phyloP scores from a whole-genome alignment of 2,888 invertebrate genomes.

The Tetragnatha montana region DNA sequence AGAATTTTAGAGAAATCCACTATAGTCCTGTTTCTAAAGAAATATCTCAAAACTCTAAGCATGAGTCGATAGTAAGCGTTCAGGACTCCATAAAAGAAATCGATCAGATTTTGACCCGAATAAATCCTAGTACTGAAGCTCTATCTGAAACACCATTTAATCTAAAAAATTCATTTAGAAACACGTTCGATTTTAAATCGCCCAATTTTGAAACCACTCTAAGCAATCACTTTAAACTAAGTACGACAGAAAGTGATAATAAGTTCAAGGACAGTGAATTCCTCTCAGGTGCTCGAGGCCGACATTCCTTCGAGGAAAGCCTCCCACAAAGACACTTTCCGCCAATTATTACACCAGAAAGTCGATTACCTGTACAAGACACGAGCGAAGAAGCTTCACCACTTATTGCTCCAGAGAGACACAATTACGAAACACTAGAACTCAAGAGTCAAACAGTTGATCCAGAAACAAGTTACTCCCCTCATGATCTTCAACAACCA shows the following conservation, averaged over 20 bases:
- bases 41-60: background rate
- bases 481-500: too few relatives aligned
- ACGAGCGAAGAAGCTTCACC: too few relatives aligned
- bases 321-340: conserved; percentile 7
- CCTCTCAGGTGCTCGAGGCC: background rate
- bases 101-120: background rate
- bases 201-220: background rate
- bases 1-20: conserved; percentile 6
- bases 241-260: background rate
- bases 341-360: too few relatives aligned
- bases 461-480: too few relatives aligned
- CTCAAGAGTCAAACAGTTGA: too few relatives aligned
- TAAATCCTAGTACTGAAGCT: background rate
- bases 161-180: background rate
- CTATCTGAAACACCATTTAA: background rate
- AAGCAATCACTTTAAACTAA: background rate
- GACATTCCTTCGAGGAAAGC: conserved; percentile 14
- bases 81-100: background rate
- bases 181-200: background rate
- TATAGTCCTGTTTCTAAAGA: background rate
- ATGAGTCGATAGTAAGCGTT: background rate
- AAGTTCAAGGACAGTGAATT: background rate
- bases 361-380: too few relatives aligned
- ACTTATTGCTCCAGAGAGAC: too few relatives aligned
- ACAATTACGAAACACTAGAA: too few relatives aligned